Base-by-base conservation (phyloP, 2,888 invertebrate species). In the Ecliptopera silaceata region DNA sequence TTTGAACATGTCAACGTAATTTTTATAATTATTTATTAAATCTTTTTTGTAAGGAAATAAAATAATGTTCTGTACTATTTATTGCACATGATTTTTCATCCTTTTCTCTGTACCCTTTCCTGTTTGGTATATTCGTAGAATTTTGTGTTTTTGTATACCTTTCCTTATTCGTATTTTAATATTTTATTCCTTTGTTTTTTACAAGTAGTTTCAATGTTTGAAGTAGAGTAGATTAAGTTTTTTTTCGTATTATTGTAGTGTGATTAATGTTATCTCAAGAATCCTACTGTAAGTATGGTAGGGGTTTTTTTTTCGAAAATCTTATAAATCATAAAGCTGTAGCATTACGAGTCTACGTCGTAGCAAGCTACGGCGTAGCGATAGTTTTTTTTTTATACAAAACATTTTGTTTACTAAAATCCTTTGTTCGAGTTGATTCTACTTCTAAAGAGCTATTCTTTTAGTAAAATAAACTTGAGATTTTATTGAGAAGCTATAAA, bases 1-100 rank as follows among this genome's bases (percentile, higher is more conserved):
- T 75, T 72, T 72, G 75, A 82, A 80, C 72, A 79, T 75, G 80
- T 80, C 80, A 82, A 74, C 72, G 76, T 76, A 75, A 79, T 79
- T 81, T 78, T 80, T 86, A 84, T 89, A 87, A 87, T 85, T 84
- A 86, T 85, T 79, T 80, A 82, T 83, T 79, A 77, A 82, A 18
- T 51, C 26, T 79, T 76, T 80, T 84, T 86, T 89, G 79, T 90
- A 90, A 88, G 89, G 82, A 86, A 88, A 86, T 88, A 88, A 87
- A 84, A 87, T 82, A 88, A 86, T 88, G 85, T 88, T 88, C 84
- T 88, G 86, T 88, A 88, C 74, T 84, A 83, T 81, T 79, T 72
- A 73, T 73, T 74, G 73, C 77, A 68, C 74, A 75, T 70, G 68
- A 82, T 81, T 84, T 78, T 65, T 74, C 64, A 56, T 52, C 74